Evolutionary conservation across 2,888 invertebrate genomes (phyloP).

Genomic region (Philaethria dido): DNA sequence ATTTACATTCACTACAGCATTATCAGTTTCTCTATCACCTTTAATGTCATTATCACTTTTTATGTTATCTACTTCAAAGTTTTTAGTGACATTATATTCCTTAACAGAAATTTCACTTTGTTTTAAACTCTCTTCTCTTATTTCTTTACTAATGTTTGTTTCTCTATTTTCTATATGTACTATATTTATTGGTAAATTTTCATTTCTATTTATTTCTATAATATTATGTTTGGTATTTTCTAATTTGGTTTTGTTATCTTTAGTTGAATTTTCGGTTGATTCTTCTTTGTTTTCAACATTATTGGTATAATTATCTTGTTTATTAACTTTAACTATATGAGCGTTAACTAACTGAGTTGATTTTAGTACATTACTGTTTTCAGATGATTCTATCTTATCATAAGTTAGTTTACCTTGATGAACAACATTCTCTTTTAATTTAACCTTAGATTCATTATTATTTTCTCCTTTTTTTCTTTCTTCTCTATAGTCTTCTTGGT

Average conservation of each 20-base stretch:
- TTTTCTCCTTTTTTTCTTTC: not conserved
- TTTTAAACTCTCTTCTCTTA: not conserved
- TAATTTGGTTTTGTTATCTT: not conserved
- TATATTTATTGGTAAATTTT: not conserved
- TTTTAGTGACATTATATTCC: not conserved
- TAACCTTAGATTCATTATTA: not conserved
- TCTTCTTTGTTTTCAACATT: not conserved
- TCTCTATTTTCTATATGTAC: not conserved
- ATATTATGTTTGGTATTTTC: not conserved
- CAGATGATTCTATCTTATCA: not conserved
- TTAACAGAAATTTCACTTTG: not conserved
- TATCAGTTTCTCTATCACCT: slow-evolving; percentile 2
- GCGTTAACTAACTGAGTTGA: not conserved
- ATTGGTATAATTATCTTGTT: not conserved
- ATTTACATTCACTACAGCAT: not conserved
- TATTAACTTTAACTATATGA: not conserved
- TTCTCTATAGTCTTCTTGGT: not conserved
- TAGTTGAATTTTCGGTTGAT: not conserved
- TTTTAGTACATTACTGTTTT: not conserved
- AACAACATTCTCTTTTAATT: not conserved
- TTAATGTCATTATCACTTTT: not conserved
- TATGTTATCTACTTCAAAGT: not conserved
- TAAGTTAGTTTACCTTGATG: not conserved
- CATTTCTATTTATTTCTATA: not conserved
- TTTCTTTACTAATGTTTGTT: not conserved